Evolutionary conservation across 1,140 invertebrate species (phyloP).

Genomic region (Trichonephila clavipes): DNA sequence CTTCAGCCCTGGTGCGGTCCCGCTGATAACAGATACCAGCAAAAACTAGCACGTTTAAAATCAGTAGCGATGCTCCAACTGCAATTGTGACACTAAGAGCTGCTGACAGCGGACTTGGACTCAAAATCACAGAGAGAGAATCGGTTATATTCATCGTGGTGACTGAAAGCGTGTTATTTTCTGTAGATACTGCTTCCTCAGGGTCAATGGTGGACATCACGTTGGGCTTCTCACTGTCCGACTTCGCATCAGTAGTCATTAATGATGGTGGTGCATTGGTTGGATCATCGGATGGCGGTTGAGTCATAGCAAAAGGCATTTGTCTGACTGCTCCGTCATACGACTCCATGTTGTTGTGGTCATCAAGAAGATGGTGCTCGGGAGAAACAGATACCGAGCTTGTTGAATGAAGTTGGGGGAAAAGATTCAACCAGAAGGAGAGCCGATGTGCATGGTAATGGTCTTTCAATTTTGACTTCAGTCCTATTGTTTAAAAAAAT

Average conservation of each 20-base stretch:
- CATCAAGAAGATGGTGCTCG: constrained; percentile 91
- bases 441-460: constrained; percentile 94
- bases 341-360: constrained; percentile 82
- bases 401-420: constrained; percentile 87
- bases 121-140: constrained; percentile 76
- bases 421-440: constrained; percentile 93
- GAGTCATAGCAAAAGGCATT: constrained; percentile 23
- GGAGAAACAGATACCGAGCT: constrained; percentile 87
- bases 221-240: not conserved
- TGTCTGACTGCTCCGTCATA: constrained; percentile 82
- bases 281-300: not conserved
- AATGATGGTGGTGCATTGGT: not conserved
- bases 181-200: constrained; percentile 11
- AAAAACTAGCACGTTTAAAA: constrained; percentile 96
- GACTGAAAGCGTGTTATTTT: not conserved
- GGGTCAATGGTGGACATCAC: not conserved
- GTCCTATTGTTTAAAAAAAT: constrained; percentile 70
- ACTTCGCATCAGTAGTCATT: not conserved
- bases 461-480: constrained; percentile 87
- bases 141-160: constrained; percentile 56
- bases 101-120: constrained; percentile 88
- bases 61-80: constrained; percentile 92
- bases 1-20: constrained; percentile 88
- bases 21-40: constrained; percentile 95
- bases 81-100: constrained; percentile 94